Base-by-base conservation (phyloP, 2,888 invertebrate genomes). In the Apamea monoglypha region DNA sequence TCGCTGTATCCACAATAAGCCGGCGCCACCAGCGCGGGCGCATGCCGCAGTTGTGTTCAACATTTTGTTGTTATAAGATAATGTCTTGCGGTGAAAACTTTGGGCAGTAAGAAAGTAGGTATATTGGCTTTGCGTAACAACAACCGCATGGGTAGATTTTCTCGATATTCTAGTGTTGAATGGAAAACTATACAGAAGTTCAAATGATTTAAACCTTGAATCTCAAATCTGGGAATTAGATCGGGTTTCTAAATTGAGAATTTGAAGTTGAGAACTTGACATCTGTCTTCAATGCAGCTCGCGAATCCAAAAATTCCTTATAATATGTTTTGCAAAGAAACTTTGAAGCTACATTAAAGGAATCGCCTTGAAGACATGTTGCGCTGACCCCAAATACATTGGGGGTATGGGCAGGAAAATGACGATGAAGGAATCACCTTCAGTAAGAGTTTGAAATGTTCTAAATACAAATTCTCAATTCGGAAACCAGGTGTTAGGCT, bases 1-100 rank as follows among this genome's bases (percentile, higher is more conserved):
- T 86, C 80, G 84, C 74, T 80, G 87, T 83, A 76, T 82, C 76
- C 78, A 82, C 76, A 89, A 74, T 82, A 81, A 85, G 72, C 76
- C 72, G 78, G 83, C 82, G 88, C 83, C 84, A 85, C 75, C 73
- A 74, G 81, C 77, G 82, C 78, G 21, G 21, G 78, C 77, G 83
- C 88, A 82, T 76, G 81, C 77, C 44, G 21, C 82, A 81, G 83
- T 64, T 72, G 56, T 77, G 7, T 14, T 18, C 74, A 90, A 90
- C 88, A 71, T 78, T 86, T 88, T 74, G 70, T 73, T n/a, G 50
- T 56, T 32, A 12, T 56, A 66, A 36, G 21, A 66, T 53, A 61
- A 70, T 50, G 32, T 25, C 36, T 29, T 64, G 21, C 14, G 61
- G 40, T 53, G 56, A 63, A 81, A 72, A 56, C 56, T 80, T 72